Conservation (phyloP, 1,140 invertebrate species). For the Bombus sibiricus region DNA sequence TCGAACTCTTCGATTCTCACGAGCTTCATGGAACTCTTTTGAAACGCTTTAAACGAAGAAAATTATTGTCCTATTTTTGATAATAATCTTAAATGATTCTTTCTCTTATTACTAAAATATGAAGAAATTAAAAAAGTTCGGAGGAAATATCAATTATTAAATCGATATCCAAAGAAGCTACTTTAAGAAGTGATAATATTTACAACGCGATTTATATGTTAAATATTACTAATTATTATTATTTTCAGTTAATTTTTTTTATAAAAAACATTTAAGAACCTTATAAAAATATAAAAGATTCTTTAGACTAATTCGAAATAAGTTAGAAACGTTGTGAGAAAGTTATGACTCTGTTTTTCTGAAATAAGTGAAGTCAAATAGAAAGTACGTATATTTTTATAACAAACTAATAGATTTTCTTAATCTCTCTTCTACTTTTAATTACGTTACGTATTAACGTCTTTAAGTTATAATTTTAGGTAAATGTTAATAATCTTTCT, state of each 20-base stretch:
- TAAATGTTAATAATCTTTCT: not conserved
- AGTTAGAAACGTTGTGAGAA: not conserved
- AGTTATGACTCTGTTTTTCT: not conserved
- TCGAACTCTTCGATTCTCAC: not conserved
- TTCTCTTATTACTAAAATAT: not conserved
- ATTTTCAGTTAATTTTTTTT: not conserved
- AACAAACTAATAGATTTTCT: not conserved
- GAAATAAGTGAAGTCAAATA: no score
- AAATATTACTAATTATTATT: not conserved
- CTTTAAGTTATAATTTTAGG: not conserved
- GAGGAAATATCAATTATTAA: not conserved
- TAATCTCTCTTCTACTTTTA: not conserved
- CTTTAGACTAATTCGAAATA: not conserved
- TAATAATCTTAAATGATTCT: not conserved
- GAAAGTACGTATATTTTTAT: not conserved
- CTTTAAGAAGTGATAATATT: conserved; percentile 2
- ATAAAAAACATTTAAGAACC: not conserved
- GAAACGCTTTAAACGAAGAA: not conserved
- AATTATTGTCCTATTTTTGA: not conserved
- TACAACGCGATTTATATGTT: not conserved
- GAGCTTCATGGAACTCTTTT: not conserved
- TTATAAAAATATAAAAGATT: not conserved
- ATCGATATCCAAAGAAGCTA: no score
- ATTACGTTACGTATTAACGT: not conserved
- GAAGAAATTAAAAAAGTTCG: not conserved